Percentiles rank a stretch among this genome's conserved stretches.
Evolutionary conservation across 2,888 invertebrate genomes (phyloP).

Genomic region (Allolobophora icterica): DNA sequence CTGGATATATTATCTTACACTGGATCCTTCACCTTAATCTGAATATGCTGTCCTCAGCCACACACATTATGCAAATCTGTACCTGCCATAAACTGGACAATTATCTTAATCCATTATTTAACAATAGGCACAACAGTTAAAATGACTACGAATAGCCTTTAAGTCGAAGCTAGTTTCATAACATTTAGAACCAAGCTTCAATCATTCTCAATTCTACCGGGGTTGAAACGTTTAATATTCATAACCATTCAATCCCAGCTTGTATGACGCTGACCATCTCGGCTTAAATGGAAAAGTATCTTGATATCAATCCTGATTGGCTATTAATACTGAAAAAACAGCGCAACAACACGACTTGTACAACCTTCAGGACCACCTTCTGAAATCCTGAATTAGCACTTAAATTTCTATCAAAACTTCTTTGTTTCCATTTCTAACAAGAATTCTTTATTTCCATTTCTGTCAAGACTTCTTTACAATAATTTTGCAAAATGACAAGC

Average conservation of each 20-base stretch:
- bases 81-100: background rate
- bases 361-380: background rate
- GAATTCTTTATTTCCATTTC: background rate
- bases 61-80: background rate
- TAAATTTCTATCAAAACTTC: background rate
- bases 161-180: background rate
- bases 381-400: background rate
- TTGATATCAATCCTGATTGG: background rate
- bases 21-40: no score
- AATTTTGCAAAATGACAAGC: background rate
- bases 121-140: background rate
- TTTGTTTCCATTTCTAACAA: no score
- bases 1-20: no score
- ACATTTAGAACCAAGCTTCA: background rate
- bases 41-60: background rate
- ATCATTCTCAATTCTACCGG: slow-evolving; percentile 1
- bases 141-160: background rate
- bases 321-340: background rate
- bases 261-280: background rate
- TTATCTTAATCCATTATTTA: background rate
- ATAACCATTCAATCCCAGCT: background rate
- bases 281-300: background rate
- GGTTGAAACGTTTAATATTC: background rate
- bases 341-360: background rate
- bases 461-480: background rate